phyloP scores from a whole-genome alignment of 2,888 invertebrate genomes.

The Amiota mariae region DNA sequence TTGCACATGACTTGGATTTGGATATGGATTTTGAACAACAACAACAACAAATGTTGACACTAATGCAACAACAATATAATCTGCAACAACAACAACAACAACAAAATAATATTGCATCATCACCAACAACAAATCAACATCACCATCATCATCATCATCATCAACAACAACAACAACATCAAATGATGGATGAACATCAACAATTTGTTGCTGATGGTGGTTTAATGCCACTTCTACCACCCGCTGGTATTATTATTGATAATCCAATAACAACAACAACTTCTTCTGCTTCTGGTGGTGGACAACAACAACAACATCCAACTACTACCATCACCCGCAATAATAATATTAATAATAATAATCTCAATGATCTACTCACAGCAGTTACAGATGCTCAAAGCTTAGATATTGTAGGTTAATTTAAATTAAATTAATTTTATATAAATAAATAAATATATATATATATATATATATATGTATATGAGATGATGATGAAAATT shows the following conservation, averaged over 20 bases:
- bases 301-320: conserved; percentile 50
- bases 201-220: too few species aligned
- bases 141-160: conserved; percentile 47
- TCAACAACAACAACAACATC: conserved; percentile 43
- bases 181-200: too few species aligned
- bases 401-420: conserved; percentile 74
- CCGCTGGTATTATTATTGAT: not conserved
- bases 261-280: conserved; percentile 49
- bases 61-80: conserved; percentile 68
- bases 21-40: conserved; percentile 42
- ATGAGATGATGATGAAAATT: too few species aligned
- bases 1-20: conserved; percentile 14
- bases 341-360: conserved; percentile 31
- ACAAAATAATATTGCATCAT: conserved; percentile 44
- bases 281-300: too few species aligned
- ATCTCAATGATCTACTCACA: conserved; percentile 40
- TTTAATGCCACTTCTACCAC: conserved; percentile 4
- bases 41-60: conserved; percentile 68
- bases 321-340: conserved; percentile 38
- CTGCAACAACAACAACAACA: conserved; percentile 51
- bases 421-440: conserved; percentile 46
- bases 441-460: conserved; percentile 1
- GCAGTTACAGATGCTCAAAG: conserved; percentile 74
- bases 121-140: conserved; percentile 30
- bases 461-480: too few species aligned